phyloP scores from a whole-genome alignment of 2,888 invertebrate species.

The Hydroisotoma schaefferi region DNA sequence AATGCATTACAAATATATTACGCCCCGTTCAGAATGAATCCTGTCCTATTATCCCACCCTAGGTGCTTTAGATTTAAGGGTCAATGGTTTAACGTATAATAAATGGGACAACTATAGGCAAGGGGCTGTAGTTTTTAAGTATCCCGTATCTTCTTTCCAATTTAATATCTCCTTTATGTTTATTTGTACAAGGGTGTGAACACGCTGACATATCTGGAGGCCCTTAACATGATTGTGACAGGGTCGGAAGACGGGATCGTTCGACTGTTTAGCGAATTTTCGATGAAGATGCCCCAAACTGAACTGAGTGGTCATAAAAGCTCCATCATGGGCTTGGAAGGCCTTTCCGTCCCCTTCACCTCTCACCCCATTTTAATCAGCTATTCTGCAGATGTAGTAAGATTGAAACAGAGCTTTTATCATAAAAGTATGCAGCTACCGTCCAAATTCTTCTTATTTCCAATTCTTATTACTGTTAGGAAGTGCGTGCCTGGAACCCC shows the following conservation, averaged over 20 bases:
- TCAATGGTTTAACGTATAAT: too few relatives aligned
- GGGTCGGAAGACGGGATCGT: conserved; percentile 49
- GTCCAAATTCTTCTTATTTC: background rate
- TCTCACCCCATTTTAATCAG: conserved; percentile 33
- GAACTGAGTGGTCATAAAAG: conserved; percentile 41
- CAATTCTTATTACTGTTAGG: conserved; percentile 25
- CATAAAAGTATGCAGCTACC: too few relatives aligned
- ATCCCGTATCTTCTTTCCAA: too few relatives aligned
- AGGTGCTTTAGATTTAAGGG: too few relatives aligned
- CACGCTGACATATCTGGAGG: conserved; percentile 28
- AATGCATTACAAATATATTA: too few relatives aligned
- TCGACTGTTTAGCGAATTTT: conserved; percentile 45
- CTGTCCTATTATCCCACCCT: too few relatives aligned
- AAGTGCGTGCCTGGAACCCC: conserved; percentile 45
- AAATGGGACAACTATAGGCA: too few relatives aligned
- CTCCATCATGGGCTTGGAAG: conserved; percentile 29
- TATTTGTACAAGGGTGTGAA: conserved; percentile 39
- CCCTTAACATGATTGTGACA: conserved; percentile 41
- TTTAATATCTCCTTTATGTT: too few relatives aligned
- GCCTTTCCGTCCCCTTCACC: conserved; percentile 27
- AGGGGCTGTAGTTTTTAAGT: too few relatives aligned
- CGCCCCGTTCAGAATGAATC: too few relatives aligned
- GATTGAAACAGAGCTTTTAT: too few relatives aligned
- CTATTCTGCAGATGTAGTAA: conserved; percentile 42
- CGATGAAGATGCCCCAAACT: conserved; percentile 39